Evolutionary conservation across 2,888 invertebrate genomes (phyloP).

Genomic region (Tetragonisca angustula): DNA sequence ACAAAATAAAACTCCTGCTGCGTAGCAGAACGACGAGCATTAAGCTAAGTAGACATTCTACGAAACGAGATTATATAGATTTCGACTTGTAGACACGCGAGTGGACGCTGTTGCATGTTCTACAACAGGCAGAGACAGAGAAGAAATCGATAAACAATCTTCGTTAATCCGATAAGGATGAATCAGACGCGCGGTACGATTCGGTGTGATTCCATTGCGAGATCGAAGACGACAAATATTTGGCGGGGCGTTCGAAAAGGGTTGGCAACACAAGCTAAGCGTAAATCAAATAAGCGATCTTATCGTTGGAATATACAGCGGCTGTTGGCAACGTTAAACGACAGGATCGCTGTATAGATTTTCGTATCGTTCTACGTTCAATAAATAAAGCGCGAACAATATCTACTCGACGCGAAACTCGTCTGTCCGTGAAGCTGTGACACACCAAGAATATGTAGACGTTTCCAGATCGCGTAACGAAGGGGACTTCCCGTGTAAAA

Average conservation of each 20-base stretch:
- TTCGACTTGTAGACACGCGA: background rate
- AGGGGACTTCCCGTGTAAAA: background rate
- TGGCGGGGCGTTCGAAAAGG: constrained; percentile 37
- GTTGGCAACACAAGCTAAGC: constrained; percentile 37
- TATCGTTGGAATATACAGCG: constrained; percentile 42
- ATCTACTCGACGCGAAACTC: background rate
- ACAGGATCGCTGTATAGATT: constrained; percentile 22
- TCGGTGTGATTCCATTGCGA: constrained; percentile 46
- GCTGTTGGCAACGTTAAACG: constrained; percentile 44
- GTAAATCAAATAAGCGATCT: constrained; percentile 55
- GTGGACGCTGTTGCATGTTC: background rate
- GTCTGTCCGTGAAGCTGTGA: background rate
- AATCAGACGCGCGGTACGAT: constrained; percentile 39
- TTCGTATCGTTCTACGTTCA: constrained; percentile 29
- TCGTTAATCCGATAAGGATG: constrained; percentile 18
- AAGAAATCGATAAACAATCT: constrained; percentile 8
- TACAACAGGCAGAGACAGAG: background rate
- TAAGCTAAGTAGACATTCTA: background rate
- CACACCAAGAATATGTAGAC: background rate
- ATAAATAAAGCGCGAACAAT: constrained; percentile 29
- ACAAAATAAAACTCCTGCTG: too few relatives aligned
- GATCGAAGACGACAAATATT: constrained; percentile 50
- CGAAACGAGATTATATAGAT: background rate
- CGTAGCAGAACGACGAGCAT: too few relatives aligned
- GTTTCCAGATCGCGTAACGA: constrained; percentile 1